Evolutionary conservation across 1,140 invertebrate genomes (phyloP).

Genomic region (Parasteatoda tepidariorum): DNA sequence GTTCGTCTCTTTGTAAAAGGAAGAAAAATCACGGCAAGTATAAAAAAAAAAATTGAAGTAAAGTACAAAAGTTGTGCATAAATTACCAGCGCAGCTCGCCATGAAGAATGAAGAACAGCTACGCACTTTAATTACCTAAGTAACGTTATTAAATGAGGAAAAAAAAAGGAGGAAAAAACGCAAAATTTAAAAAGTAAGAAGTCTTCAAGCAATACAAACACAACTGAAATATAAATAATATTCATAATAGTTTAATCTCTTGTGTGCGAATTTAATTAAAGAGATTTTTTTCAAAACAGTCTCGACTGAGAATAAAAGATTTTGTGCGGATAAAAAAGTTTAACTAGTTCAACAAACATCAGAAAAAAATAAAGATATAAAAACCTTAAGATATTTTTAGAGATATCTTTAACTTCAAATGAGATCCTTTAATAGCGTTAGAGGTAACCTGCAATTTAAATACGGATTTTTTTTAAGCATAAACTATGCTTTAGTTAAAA

Average conservation of each 20-base stretch:
- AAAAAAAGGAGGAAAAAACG: neutral
- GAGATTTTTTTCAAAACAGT: constrained; percentile 25
- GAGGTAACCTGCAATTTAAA: too few species aligned
- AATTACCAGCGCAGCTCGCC: constrained; percentile 16
- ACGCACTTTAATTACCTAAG: constrained; percentile 54
- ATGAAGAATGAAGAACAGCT: constrained; percentile 24
- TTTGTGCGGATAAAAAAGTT: too few species aligned
- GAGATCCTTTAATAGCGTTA: too few species aligned
- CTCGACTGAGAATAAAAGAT: neutral
- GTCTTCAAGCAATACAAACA: neutral
- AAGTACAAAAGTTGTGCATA: constrained; percentile 34
- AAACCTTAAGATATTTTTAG: too few species aligned
- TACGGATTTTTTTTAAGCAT: too few species aligned
- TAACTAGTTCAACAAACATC: too few species aligned
- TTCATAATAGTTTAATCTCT: constrained; percentile 20
- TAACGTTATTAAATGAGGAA: constrained; percentile 51
- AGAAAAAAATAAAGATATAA: too few species aligned
- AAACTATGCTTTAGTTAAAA: too few species aligned
- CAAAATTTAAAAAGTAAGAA: neutral
- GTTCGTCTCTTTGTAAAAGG: neutral
- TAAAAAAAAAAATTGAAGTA: neutral
- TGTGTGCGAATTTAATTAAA: constrained; percentile 55
- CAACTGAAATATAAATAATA: constrained; percentile 8
- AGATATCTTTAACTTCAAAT: too few species aligned
- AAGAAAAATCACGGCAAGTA: constrained; percentile 1